Percentiles rank a stretch among this genome's conserved stretches.
Evolutionary conservation across 2,888 invertebrate genomes (phyloP).

Genomic region (Stenoptilia bipunctidactyla): DNA sequence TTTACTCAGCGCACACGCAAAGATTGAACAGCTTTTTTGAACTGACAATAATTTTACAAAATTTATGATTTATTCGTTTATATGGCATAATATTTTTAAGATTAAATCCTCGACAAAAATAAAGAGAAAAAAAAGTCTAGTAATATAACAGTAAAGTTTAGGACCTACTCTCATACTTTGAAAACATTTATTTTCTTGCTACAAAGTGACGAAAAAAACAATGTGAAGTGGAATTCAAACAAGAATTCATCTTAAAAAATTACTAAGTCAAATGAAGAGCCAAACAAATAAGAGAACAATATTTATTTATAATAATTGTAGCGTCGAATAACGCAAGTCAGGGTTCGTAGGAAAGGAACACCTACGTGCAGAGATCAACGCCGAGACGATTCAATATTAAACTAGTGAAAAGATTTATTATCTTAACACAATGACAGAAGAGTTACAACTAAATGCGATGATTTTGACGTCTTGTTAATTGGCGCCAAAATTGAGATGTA

Average conservation of each 20-base stretch:
- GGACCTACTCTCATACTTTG: not conserved
- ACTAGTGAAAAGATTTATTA: conserved; percentile 1
- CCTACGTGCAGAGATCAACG: conserved; percentile 38
- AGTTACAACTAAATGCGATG: conserved; percentile 5
- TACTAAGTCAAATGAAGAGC: conserved; percentile 60
- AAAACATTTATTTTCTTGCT: not conserved
- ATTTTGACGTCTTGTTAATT: conserved; percentile 17
- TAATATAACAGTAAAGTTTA: too few species aligned
- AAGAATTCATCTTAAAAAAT: conserved; percentile 30
- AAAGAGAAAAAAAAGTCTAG: too few species aligned
- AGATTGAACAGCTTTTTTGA: too few species aligned
- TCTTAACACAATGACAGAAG: conserved; percentile 11
- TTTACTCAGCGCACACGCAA: conserved; percentile 40
- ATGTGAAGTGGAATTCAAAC: conserved; percentile 7
- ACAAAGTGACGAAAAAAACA: not conserved
- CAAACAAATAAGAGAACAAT: conserved; percentile 57
- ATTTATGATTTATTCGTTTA: too few species aligned
- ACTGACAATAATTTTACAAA: too few species aligned
- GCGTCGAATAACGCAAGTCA: conserved; percentile 45
- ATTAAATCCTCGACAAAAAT: too few species aligned
- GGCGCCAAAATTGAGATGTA: conserved; percentile 61
- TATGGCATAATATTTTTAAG: too few species aligned
- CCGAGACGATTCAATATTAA: conserved; percentile 9
- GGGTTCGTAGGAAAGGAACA: conserved; percentile 59
- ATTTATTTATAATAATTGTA: conserved; percentile 65